Percentiles rank a stretch among this genome's conserved stretches.
Conservation (phyloP, 1,140 invertebrate genomes). For the Mya arenaria region DNA sequence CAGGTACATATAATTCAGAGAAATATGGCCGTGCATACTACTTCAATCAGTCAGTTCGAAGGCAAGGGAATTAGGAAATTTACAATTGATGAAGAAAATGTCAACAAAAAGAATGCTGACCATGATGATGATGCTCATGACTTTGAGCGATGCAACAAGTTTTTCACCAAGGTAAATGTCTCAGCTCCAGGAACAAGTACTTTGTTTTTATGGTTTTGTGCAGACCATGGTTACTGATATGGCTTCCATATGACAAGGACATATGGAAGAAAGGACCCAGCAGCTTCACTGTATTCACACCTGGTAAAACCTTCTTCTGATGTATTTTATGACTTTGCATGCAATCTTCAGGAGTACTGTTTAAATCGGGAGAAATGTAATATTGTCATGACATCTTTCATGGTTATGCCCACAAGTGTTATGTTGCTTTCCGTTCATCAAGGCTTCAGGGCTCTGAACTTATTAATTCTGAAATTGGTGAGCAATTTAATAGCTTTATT, state of each 20-base stretch:
- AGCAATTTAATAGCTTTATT: constrained; percentile 58
- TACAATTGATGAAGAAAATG: constrained; percentile 16
- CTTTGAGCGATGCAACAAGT: constrained; percentile 27
- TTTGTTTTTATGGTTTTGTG: constrained; percentile 58
- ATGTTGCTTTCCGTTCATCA: constrained; percentile 39
- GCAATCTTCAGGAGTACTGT: constrained; percentile 53
- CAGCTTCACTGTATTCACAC: constrained; percentile 48
- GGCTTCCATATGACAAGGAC: constrained; percentile 54
- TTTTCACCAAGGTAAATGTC: constrained; percentile 15
- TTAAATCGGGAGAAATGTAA: constrained; percentile 51
- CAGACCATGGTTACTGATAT: constrained; percentile 55
- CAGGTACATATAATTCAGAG: constrained; percentile 51
- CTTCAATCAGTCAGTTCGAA: constrained; percentile 10
- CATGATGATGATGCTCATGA: constrained; percentile 49
- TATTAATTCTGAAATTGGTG: constrained; percentile 57
- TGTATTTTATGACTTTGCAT: constrained; percentile 61
- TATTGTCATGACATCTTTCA: constrained; percentile 61
- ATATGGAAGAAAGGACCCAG: constrained; percentile 55
- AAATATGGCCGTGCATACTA: constrained; percentile 59
- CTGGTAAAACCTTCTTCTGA: constrained; percentile 37
- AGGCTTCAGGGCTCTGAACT: constrained; percentile 30
- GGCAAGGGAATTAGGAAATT: constrained; percentile 26
- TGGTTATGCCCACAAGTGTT: constrained; percentile 54
- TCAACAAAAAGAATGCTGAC: background rate
- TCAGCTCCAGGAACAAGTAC: constrained; percentile 30